phyloP scores from a whole-genome alignment of 2,797 vertebrate species.

The Pithecia hirsuta region DNA sequence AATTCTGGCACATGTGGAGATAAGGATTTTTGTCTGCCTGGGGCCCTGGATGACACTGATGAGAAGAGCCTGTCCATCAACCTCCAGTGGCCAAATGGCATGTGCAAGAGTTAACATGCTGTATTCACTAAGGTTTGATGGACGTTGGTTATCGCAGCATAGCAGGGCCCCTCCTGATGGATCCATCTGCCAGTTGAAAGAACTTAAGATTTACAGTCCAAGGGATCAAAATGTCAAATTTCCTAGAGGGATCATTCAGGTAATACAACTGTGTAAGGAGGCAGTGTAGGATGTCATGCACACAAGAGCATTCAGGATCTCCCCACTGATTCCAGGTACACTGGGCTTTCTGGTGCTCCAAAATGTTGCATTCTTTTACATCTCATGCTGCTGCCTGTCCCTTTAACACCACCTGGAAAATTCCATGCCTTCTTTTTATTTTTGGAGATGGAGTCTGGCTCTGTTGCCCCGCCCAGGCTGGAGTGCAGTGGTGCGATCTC shows the following conservation, averaged over 20 bases:
- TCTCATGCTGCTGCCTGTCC: not conserved
- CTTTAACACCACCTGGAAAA: not conserved
- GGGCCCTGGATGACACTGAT: not conserved
- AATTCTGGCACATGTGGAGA: not conserved
- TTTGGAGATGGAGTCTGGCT: too few species aligned
- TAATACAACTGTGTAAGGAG: not conserved
- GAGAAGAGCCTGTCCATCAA: not conserved
- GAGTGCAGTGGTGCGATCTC: too few species aligned
- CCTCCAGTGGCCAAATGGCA: too few species aligned
- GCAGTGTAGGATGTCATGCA: not conserved
- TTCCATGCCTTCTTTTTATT: not conserved
- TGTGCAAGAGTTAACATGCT: not conserved
- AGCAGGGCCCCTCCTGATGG: not conserved
- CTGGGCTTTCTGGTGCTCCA: not conserved
- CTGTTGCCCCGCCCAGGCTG: too few species aligned
- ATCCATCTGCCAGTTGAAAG: not conserved
- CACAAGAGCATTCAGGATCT: not conserved
- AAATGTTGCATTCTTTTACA: not conserved
- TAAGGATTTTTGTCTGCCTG: not conserved
- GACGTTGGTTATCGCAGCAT: not conserved
- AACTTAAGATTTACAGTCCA: not conserved
- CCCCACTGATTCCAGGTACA: not conserved
- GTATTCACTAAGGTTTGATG: not conserved
- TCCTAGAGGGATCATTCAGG: not conserved
- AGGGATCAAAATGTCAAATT: not conserved